Conservation (phyloP, 2,113 vertebrate species). For the Regulus satrapa region DNA sequence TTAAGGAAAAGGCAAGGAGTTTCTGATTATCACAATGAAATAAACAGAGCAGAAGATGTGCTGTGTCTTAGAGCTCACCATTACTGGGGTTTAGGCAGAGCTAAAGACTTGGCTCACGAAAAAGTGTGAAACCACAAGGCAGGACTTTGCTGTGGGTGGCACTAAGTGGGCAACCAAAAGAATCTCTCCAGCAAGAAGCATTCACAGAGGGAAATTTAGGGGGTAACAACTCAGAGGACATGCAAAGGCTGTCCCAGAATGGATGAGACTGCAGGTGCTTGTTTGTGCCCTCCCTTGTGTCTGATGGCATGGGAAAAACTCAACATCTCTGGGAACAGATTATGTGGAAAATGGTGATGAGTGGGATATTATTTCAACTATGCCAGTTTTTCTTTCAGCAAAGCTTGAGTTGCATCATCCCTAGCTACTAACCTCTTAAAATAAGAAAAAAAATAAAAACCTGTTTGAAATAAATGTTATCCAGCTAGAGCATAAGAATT, state of each 20-base stretch:
- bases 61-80: neutral
- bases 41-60: neutral
- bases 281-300: neutral
- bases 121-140: neutral
- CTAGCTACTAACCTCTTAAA: neutral
- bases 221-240: neutral
- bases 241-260: neutral
- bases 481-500: neutral
- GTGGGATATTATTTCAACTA: neutral
- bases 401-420: neutral
- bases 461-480: neutral
- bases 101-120: neutral
- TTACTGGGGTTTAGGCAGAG: neutral
- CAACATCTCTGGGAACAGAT: neutral
- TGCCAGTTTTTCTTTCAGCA: neutral
- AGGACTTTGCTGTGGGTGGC: neutral
- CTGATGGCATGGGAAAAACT: neutral
- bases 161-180: neutral
- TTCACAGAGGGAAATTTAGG: neutral
- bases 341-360: neutral
- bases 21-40: neutral
- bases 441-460: neutral
- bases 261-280: neutral
- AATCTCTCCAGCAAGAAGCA: neutral
- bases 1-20: neutral